phyloP scores from a whole-genome alignment of 2,888 invertebrate genomes.

The Abscondita cerata region DNA sequence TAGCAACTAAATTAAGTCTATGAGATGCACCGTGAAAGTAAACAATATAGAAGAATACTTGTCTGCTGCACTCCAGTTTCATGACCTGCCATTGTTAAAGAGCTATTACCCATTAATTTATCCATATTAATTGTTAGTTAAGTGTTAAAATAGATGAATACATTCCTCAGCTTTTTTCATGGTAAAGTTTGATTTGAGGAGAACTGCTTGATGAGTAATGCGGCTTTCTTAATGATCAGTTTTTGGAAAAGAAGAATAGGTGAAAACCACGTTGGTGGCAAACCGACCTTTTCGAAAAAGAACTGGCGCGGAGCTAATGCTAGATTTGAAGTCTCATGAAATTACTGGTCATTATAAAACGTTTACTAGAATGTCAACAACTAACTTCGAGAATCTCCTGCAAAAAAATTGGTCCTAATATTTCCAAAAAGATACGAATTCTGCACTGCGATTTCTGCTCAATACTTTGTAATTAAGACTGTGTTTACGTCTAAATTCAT shows the following conservation, averaged over 20 bases:
- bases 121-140: no score
- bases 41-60: no score
- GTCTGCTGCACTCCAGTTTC: no score
- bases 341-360: background rate
- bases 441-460: background rate
- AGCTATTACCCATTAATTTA: no score
- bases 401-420: background rate
- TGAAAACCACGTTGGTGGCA: conserved; percentile 6
- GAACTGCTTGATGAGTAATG: background rate
- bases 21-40: no score
- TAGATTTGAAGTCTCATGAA: conserved; percentile 1
- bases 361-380: background rate
- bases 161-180: no score
- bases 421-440: background rate
- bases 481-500: no score
- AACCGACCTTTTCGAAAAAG: conserved; percentile 7
- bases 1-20: no score
- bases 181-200: no score
- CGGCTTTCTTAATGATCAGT: background rate
- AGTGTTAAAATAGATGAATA: no score
- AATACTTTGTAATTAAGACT: background rate
- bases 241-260: background rate
- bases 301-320: conserved; percentile 1
- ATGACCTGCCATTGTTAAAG: no score
- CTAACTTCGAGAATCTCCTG: background rate